Evolutionary conservation across 23 tunicate genomes (phyloP), one percentile per base, ranked within the genome.

Genomic region (Styela clava): DNA sequence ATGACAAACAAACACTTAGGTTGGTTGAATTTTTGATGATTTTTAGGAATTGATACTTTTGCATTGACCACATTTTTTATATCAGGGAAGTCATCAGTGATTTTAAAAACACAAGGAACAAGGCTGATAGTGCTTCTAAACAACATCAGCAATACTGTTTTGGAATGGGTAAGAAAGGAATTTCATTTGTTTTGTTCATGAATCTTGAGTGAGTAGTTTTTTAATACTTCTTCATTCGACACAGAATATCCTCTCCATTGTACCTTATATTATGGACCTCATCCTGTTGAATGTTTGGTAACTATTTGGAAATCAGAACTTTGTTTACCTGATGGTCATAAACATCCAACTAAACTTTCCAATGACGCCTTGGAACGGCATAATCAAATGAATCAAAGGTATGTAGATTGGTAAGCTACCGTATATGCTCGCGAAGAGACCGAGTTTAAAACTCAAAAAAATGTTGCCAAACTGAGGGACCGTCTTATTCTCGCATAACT

Each of bases 141-240:
- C 0, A 52, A 1, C 21, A 24, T 44, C 81, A 76, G 33, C 36
- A 33, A 12, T 25, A 44, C 52, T 76, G 81, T 44, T 76, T 76
- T 35, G 81, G 81, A 37, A 36, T 76, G 52, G 81, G 81, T 76
- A 28, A 76, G 80, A 68, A 29, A 24, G 24, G 16, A n/a, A n/a
- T n/a, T n/a, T n/a, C n/a, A n/a, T n/a, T n/a, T n/a, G n/a, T n/a
- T n/a, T n/a, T n/a, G n/a, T n/a, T n/a, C n/a, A n/a, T n/a, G n/a
- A n/a, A n/a, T n/a, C n/a, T n/a, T n/a, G n/a, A n/a, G n/a, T n/a
- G n/a, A n/a, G n/a, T n/a, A n/a, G n/a, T n/a, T n/a, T n/a, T n/a
- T n/a, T n/a, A n/a, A n/a, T n/a, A n/a, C 12, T 36, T 52, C 21
- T 18, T 68, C 27, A 68, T 16, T 68, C 27, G 9, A 16, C 28